Conservation (phyloP, 2,888 invertebrate genomes). For the Brachypalpus laphriformis region DNA sequence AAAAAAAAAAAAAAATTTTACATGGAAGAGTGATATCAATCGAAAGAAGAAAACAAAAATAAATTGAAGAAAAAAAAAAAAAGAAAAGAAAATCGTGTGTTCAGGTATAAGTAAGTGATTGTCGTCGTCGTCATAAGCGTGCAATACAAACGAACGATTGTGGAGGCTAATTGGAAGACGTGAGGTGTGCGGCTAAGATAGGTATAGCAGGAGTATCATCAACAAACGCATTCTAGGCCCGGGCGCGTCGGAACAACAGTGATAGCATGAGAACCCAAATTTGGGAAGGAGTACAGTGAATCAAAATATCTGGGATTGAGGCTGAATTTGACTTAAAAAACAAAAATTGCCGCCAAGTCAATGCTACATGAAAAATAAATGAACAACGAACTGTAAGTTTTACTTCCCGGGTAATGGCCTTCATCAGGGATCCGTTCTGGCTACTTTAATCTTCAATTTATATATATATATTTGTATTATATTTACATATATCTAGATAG, state of each 20-base stretch:
- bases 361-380: too few species aligned
- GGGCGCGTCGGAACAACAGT: neutral
- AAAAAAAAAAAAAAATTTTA: neutral
- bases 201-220: slow-evolving; percentile 11
- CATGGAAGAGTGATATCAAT: slow-evolving; percentile 39
- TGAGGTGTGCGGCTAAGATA: slow-evolving; percentile 7
- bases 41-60: slow-evolving; percentile 36
- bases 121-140: slow-evolving; percentile 17
- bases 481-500: too few species aligned
- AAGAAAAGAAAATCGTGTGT: slow-evolving; percentile 15
- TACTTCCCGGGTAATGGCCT: too few species aligned
- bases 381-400: too few species aligned
- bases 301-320: neutral
- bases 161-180: neutral
- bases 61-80: slow-evolving; percentile 18
- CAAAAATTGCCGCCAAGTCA: too few species aligned
- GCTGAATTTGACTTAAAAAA: too few species aligned
- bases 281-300: neutral
- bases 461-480: too few species aligned
- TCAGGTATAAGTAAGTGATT: slow-evolving; percentile 20
- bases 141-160: slow-evolving; percentile 2
- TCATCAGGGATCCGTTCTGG: too few species aligned
- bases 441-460: too few species aligned
- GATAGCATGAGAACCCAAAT: neutral
- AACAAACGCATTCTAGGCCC: slow-evolving; percentile 13